Conservation (phyloP, 2,113 vertebrate genomes). For the Ardeotis arabs region DNA sequence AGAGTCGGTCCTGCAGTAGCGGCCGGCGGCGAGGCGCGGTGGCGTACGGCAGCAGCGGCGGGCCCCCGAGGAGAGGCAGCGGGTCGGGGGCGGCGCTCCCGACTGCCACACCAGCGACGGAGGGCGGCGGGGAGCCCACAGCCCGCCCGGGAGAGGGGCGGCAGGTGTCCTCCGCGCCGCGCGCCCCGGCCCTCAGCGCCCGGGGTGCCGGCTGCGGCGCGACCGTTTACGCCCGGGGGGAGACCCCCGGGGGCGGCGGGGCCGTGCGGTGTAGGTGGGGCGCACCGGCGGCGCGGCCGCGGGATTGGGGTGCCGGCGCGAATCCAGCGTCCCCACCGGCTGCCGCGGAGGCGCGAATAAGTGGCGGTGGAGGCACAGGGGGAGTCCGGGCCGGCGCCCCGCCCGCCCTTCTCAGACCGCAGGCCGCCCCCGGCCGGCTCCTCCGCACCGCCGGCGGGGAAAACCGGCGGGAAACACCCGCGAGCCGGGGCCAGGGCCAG, state of each 20-base stretch:
- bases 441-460: too few relatives aligned
- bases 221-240: not conserved
- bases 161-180: not conserved
- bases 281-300: not conserved
- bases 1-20: conserved; percentile 22
- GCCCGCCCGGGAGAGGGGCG: not conserved
- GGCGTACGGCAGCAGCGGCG: not conserved
- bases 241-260: not conserved
- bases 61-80: not conserved
- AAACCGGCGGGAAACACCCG: too few relatives aligned
- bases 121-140: too few relatives aligned
- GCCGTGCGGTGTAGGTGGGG: too few relatives aligned
- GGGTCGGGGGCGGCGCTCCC: too few relatives aligned
- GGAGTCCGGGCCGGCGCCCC: not conserved
- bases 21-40: not conserved
- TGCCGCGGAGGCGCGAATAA: too few relatives aligned
- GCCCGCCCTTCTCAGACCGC: too few relatives aligned
- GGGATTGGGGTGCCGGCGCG: not conserved
- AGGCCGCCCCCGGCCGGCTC: too few relatives aligned
- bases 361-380: too few relatives aligned
- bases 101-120: too few relatives aligned
- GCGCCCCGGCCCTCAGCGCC: too few relatives aligned
- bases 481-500: not conserved
- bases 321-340: not conserved
- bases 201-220: too few relatives aligned